A percentile compares a stretch with the other conserved stretches of the same genome.
phyloP scores from a whole-genome alignment of 2,113 vertebrate species.

The Ammodytes marinus region DNA sequence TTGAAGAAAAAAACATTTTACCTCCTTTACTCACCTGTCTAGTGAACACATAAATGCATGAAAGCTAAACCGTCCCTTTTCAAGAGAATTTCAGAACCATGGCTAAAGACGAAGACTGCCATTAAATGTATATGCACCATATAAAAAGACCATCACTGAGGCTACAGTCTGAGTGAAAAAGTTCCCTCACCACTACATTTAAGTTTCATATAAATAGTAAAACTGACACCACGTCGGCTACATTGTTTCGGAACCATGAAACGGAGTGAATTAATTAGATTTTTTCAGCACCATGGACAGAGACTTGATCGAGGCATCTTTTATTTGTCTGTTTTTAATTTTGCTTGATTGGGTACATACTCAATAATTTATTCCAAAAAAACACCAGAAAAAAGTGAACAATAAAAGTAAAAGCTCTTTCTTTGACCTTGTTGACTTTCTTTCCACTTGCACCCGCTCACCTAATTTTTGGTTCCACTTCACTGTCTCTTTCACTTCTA shows the following conservation, averaged over 20 bases:
- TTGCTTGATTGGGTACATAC: background rate
- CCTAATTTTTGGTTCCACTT: background rate
- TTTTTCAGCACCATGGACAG: background rate
- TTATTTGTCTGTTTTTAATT: background rate
- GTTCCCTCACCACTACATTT: too few species aligned
- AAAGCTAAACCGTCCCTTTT: background rate
- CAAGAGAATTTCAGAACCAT: background rate
- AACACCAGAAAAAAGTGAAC: background rate
- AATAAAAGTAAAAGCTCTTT: background rate
- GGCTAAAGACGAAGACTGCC: background rate
- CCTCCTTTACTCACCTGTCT: background rate
- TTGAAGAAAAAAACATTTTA: background rate
- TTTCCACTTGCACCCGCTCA: background rate
- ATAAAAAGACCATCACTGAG: background rate
- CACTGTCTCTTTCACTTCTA: background rate
- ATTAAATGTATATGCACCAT: background rate
- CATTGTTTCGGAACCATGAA: too few species aligned
- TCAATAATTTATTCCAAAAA: background rate
- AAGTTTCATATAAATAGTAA: too few species aligned
- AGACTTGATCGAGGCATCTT: background rate
- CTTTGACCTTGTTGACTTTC: background rate
- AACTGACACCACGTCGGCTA: too few species aligned
- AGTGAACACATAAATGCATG: background rate
- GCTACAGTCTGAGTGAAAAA: background rate
- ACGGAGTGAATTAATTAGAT: too few species aligned